These are phyloP conservation scores for Uria lomvia DNA, from an alignment of 2,113 vertebrate species.

Conservation along the genomic window DNA sequence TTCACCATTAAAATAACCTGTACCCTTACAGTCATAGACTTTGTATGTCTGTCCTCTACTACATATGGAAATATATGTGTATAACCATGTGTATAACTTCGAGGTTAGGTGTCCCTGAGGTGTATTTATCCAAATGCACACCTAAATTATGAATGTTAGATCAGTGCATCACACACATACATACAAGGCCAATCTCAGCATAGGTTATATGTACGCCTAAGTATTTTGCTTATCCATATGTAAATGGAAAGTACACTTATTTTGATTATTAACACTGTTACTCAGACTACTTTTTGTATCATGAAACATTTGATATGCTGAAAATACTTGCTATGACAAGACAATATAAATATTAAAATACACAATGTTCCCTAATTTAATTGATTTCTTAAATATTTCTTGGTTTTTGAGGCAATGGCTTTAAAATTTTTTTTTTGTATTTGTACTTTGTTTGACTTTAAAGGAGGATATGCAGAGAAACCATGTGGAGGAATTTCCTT, in stretches of 20 bases:
- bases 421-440: not conserved
- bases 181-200: not conserved
- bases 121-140: not conserved
- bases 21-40: not conserved
- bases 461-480: not conserved
- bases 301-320: not conserved
- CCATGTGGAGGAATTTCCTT: not conserved
- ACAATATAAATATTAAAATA: not conserved
- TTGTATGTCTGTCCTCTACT: not conserved
- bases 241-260: not conserved
- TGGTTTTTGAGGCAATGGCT: not conserved
- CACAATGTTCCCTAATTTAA: not conserved
- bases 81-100: not conserved
- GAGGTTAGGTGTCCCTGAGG: not conserved
- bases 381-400: not conserved
- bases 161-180: not conserved
- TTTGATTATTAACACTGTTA: not conserved
- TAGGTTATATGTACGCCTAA: not conserved
- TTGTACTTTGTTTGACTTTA: not conserved
- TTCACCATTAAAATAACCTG: not conserved
- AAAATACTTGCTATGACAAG: not conserved
- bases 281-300: not conserved
- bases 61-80: not conserved
- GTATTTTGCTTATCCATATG: not conserved
- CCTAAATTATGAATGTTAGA: not conserved